Conservation (phyloP, 37 sponge, comb jelly and placozoan species). For the Crambe crambe region DNA sequence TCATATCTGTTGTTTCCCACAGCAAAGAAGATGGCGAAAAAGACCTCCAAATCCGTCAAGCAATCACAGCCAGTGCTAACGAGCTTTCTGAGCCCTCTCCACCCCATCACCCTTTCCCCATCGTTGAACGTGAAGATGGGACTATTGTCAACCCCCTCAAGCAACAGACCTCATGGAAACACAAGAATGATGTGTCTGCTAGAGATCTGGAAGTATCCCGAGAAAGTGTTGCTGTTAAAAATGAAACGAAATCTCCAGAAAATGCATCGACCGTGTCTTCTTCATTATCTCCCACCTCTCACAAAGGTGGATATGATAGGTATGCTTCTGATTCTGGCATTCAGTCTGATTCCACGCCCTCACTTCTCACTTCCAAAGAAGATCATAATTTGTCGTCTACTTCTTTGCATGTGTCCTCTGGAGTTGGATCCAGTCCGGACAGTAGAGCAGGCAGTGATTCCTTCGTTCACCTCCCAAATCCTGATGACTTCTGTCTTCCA, state of each 20-base stretch:
- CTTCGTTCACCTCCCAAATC: no score
- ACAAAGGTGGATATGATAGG: no score
- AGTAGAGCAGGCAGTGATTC: no score
- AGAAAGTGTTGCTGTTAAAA: background rate
- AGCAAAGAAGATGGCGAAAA: constrained; percentile 40
- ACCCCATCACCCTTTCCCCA: constrained; percentile 44
- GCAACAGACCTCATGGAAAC: background rate
- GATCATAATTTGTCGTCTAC: no score
- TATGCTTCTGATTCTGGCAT: no score
- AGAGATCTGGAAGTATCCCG: background rate
- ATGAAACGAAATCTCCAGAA: background rate
- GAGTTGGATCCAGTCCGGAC: no score
- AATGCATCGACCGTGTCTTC: background rate
- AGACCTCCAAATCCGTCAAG: constrained; percentile 5
- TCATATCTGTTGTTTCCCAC: no score
- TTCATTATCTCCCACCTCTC: background rate
- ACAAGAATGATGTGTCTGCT: background rate
- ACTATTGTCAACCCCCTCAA: background rate
- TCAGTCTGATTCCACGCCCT: no score
- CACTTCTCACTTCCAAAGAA: no score
- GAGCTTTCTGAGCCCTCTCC: background rate
- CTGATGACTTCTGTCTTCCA: background rate
- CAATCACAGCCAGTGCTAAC: background rate
- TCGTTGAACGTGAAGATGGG: constrained; percentile 5
- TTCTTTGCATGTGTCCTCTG: no score